Base-by-base conservation (phyloP, 2,797 vertebrate genomes). In the Enteromius anoplus region DNA sequence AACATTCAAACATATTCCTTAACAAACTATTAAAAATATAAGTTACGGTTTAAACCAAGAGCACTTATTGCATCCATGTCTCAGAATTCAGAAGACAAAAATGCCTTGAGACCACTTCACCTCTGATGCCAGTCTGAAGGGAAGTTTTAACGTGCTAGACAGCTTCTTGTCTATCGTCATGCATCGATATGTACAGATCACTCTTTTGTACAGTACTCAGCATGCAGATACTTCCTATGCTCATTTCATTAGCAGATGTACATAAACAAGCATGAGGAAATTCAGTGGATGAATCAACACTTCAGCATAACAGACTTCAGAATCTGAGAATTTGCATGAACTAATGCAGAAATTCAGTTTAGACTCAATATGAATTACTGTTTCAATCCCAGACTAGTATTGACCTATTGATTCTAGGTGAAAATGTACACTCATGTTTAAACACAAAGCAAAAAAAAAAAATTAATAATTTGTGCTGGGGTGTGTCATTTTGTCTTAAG, bases 151-250 rank as follows among this genome's bases (percentile, higher is more conserved):
- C 37, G 32, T 14, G 70, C 23, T 64, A 23, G 37, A 69, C 62
- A 65, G 75, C 32, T 40, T 72, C 8, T 29, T 49, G 70, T 15
- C 60, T 68, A 66, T 60, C 34, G 84, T 51, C 85, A 84, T 86
- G 85, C 82, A 72, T 40, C 72, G 37, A 23, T 80, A 78, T 66
- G 70, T 82, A 87, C 83, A 85, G 34, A 55, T 85, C 64, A 60
- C 60, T 78, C 45, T 71, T 82, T 82, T 65, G 76, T 70, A 68
- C 81, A 82, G 62, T 86, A 29, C 75, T 75, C 51, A 47, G 40
- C 82, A 84, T 86, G 84, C 85, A 86, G 69, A 75, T 40, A 72
- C 68, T 73, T 81, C 73, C 80, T 73, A 75, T 47, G 70, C 45
- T 82, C 62, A 14, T 62, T 10, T 78, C 70, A 65, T 64, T 8